Conservation (phyloP, 2,888 invertebrate species). For the Gnatocerus cornutus region DNA sequence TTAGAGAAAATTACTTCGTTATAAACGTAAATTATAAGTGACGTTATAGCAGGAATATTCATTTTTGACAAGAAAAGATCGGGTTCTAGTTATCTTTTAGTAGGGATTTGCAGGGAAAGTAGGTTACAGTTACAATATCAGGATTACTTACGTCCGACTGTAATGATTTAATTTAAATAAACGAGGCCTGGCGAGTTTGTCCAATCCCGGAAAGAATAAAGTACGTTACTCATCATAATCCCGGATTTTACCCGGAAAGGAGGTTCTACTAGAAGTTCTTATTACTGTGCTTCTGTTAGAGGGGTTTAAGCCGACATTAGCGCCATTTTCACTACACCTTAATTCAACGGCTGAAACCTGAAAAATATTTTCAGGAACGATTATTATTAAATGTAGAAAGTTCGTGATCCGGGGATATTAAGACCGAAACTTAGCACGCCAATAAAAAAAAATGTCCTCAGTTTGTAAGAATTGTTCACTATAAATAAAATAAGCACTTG, state of each 20-base stretch:
- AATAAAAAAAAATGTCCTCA: too few species aligned
- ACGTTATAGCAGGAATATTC: conserved; percentile 31
- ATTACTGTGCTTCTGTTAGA: conserved; percentile 9
- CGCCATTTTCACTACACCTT: background rate
- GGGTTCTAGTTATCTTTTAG: background rate
- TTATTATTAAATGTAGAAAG: too few species aligned
- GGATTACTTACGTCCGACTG: conserved; percentile 1
- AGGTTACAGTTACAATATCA: background rate
- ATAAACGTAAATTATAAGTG: conserved; percentile 47
- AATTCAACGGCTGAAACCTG: too few species aligned
- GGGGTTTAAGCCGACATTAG: background rate
- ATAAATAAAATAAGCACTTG: too few species aligned
- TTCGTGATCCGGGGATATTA: too few species aligned
- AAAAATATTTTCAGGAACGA: too few species aligned
- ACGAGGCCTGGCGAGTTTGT: conserved; percentile 21
- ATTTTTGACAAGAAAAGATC: conserved; percentile 12
- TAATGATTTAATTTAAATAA: conserved; percentile 44
- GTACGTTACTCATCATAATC: conserved; percentile 38
- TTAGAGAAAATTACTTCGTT: conserved; percentile 48
- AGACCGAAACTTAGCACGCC: too few species aligned
- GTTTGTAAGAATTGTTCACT: too few species aligned
- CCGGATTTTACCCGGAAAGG: conserved; percentile 19
- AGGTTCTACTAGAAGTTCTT: conserved; percentile 5
- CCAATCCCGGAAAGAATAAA: conserved; percentile 27
- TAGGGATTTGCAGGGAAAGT: background rate